Evolutionary conservation across 2,113 vertebrate genomes (phyloP), one percentile per base, ranked within the genome.

Genomic region (Macrotus californicus): DNA sequence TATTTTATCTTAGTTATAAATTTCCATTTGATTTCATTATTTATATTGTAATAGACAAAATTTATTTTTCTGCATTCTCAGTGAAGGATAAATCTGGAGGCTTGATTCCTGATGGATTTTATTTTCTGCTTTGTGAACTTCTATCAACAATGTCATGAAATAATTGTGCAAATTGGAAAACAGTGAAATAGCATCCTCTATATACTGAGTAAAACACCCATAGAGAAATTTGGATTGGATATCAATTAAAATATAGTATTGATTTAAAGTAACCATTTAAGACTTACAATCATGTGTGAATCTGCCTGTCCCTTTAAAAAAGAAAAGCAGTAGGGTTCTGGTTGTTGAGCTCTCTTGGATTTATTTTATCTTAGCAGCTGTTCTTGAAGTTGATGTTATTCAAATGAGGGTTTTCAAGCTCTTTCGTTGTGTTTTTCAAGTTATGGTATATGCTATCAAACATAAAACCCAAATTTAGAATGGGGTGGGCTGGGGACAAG

Each of bases 361-460:
- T 94, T 94, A 94, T 97, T 98, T 98, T 97, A 98, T 98, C 97
- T 96, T 77, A 98, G 95, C 98, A 98, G 98, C 98, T 98, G 98
- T 98, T 98, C 93, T 96, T 97, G 91, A 97, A 97, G 96, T 88
- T 31, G 52, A 66, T 90, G 79, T 93, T 97, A 96, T 98, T 98
- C 97, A 97, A 95, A 97, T 94, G 93, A 96, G 91, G 96, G 70
- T 89, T 98, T 97, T 98, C 61, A 86, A 96, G 93, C 89, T 84
- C 97, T 97, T 97, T 93, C 85, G 95, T 95, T 96, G 24, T 97
- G 61, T 76, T 95, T 94, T 93, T 84, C 67, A 66, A 50, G 36
- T 90, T 91, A 90, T 94, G 92, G 83, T 79, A 96, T 90, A 61
- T 66, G 66, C 87, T 97, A 81, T 15, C 22, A 89, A 91, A 77